Evolutionary conservation across 2,113 vertebrate genomes (phyloP), one percentile per base, ranked within the genome.

Genomic region (Thalassarche chlororhynchos): DNA sequence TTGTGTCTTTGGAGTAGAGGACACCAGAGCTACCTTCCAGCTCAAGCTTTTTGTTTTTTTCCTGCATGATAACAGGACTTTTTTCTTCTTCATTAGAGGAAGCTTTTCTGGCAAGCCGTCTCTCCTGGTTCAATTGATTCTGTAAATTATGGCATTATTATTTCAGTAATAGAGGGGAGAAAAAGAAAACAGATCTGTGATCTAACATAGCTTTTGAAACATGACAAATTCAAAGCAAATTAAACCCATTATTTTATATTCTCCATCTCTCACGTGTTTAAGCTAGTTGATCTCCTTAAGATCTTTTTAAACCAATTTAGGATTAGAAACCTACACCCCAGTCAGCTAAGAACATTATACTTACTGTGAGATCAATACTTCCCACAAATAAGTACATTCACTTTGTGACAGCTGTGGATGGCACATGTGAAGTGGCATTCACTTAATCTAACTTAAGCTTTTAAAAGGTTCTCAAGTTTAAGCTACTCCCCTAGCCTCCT

Each of bases 91-190:
- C 97, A 42, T 78, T 97, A 7, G 82, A 84, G 16, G 97, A 94
- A 31, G 78, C 76, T 95, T 95, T 98, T 81, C 98, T 98, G 90
- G 88, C 77, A 93, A 97, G 97, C 64, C 97, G 98, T 97, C 99
- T 99, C 98, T 98, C 97, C 87, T 90, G 95, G 92, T 95, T 98
- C 91, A 98, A 51, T 3, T 97, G 97, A 89, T 97, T 98, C 98
- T 98, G 97, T 78, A 95, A 97, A 88, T 97, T 54, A 86, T 54
- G 32, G 93, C n/a, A 54, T 54, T 72, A 31, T 75, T 85, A 60
- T 64, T 94, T 92, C 36, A 90, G 71, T 87, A 60, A 58, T 12
- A 51, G 7, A 65, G 34, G 44, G n/a, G 12, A 88, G 51, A 91
- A 93, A 62, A 5, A 64, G 69, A 42, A 82, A 86, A 74, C 18